Conservation (phyloP, 2,888 invertebrate genomes). For the Coleophora deauratella region DNA sequence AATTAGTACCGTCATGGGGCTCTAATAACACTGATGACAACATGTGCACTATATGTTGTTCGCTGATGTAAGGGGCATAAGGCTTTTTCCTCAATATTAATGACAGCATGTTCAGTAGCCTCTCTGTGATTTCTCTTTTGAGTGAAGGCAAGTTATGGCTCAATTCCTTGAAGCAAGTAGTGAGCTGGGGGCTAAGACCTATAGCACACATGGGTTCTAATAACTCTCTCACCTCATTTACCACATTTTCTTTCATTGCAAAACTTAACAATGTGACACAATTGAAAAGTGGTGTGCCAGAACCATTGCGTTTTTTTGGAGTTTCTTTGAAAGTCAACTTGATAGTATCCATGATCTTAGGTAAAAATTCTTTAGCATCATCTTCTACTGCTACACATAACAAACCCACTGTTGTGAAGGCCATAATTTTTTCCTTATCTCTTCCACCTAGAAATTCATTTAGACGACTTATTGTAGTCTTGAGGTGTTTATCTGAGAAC, state of each 20-base stretch:
- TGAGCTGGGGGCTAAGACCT: conserved; percentile 91
- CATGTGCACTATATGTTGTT: conserved; percentile 55
- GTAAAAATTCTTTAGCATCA: conserved; percentile 84
- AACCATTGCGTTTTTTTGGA: conserved; percentile 80
- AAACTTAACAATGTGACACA: conserved; percentile 95
- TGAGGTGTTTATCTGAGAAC: conserved; percentile 84
- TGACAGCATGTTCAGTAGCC: conserved; percentile 92
- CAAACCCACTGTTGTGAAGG: conserved; percentile 93
- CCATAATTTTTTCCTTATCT: conserved; percentile 89
- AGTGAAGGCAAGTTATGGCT: conserved; percentile 91
- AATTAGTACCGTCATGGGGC: conserved; percentile 84
- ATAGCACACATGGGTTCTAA: conserved; percentile 94
- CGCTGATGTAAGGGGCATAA: conserved; percentile 75
- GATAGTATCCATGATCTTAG: conserved; percentile 89
- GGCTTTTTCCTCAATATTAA: conserved; percentile 92
- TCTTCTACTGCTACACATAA: conserved; percentile 91
- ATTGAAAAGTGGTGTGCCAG: conserved; percentile 92
- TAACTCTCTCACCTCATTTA: conserved; percentile 85
- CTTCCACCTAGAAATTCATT: conserved; percentile 83
- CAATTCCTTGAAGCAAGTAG: conserved; percentile 92
- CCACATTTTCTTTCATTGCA: conserved; percentile 87
- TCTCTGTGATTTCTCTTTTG: conserved; percentile 93
- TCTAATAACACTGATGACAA: conserved; percentile 63
- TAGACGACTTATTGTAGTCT: conserved; percentile 84
- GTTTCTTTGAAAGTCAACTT: conserved; percentile 82